These are phyloP conservation scores for Pampusana beccarii DNA, from an alignment of 2,113 vertebrate species.

Conservation along the genomic window DNA sequence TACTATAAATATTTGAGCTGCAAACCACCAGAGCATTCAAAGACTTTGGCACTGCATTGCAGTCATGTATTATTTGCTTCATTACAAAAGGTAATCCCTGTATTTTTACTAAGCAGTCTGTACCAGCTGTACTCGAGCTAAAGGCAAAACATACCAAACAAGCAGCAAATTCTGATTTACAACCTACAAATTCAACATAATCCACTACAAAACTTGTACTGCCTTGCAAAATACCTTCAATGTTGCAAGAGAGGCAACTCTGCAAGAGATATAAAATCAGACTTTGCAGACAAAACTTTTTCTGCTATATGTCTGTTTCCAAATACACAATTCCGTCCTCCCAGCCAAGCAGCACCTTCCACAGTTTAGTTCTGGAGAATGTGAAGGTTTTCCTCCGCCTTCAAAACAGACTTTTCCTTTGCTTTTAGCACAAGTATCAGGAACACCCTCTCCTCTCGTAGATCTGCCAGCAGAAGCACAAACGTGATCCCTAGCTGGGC, in stretches of 20 bases:
- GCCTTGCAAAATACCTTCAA: background rate
- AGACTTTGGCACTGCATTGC: background rate
- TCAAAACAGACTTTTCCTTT: background rate
- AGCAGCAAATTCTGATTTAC: background rate
- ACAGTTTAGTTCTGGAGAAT: background rate
- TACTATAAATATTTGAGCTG: constrained; percentile 34
- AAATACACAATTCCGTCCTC: background rate
- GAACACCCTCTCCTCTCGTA: background rate
- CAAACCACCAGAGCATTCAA: constrained; percentile 27
- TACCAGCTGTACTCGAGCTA: background rate
- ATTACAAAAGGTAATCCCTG: constrained; percentile 26
- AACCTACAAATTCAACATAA: background rate
- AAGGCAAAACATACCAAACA: background rate
- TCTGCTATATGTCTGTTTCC: background rate
- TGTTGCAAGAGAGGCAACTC: background rate
- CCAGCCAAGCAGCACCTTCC: background rate
- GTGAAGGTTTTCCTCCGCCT: background rate
- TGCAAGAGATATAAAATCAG: background rate
- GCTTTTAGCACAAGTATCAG: background rate
- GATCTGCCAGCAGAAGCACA: background rate
- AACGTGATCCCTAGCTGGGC: background rate
- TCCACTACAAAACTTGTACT: background rate
- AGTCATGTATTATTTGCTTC: constrained; percentile 22
- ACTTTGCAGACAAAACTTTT: background rate
- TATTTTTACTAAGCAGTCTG: background rate